Evolutionary conservation across 2,888 invertebrate species (phyloP), one percentile per base, ranked within the genome.

Genomic region (Agrilus biguttatus): DNA sequence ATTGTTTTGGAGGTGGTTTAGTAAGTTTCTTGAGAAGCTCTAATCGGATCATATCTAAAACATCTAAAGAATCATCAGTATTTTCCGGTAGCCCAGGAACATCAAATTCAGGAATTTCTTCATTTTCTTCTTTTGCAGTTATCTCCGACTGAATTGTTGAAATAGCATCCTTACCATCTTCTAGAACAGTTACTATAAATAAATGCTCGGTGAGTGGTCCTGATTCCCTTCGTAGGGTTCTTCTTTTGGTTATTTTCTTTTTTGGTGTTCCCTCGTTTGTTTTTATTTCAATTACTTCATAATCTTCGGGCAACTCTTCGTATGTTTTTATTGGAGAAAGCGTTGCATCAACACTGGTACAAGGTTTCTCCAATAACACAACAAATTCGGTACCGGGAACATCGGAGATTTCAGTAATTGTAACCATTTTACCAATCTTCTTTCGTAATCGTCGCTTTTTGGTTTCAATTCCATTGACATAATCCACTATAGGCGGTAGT

Each of bases 271-370:
- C 66, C 41, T 59, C 57, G 10, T 60, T 57, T 1, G 67, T 66
- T 4, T 60, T 57, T 10, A 67, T 63, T 52, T 68, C 65, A 2
- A 66, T 65, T 1, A 67, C 49, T 23, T 62, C 61, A 1, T 66
- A 58, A 43, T 63, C 61, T 50, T 58, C 60, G 7, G 60, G 56
- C 8, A 61, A 42, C 48, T 61, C 60, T 37, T 58, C 53, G 5
- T 28, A 28, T 2, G 10, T 10, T 28, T 28, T 28, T 28, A 28
- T 28, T 3, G 28, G 28, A 28, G 2, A 10, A 8, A 28, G 28
- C 3, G 3, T 28, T 2, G 28, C 28, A 5, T 28, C 28, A 10
- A 2, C 4, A 28, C 10, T 10, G 4, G 28, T 28, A 10, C 28
- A 28, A 8, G 28, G 28, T 28, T 10, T 28, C 2, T 28, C 28